These are phyloP conservation scores for Hypanus sabinus DNA, from an alignment of 2,113 vertebrate species.

Conservation along the genomic window DNA sequence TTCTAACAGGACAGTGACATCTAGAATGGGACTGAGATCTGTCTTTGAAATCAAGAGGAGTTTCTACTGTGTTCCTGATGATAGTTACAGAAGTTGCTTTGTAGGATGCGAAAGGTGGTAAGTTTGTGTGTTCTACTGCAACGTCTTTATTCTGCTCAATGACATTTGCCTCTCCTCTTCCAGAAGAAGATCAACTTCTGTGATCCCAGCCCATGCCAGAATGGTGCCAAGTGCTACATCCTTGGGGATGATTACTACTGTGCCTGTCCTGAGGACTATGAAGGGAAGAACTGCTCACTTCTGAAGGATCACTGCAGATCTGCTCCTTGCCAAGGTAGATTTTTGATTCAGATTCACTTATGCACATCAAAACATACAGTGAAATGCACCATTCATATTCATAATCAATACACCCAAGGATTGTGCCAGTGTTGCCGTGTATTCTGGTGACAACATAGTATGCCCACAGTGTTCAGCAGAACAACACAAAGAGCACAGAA, in stretches of 20 bases:
- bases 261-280: slow-evolving; percentile 74
- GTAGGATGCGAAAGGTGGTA: neutral
- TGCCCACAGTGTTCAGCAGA: too few species aligned
- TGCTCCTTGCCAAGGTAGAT: slow-evolving; percentile 75
- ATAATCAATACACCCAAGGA: too few species aligned
- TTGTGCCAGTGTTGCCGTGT: too few species aligned
- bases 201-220: slow-evolving; percentile 77
- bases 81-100: neutral
- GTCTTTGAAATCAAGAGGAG: too few species aligned
- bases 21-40: too few species aligned
- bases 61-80: too few species aligned
- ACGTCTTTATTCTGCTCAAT: neutral
- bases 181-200: slow-evolving; percentile 76
- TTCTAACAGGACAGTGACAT: too few species aligned
- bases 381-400: too few species aligned
- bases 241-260: slow-evolving; percentile 78
- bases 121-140: neutral
- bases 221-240: slow-evolving; percentile 73
- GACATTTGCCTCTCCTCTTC: neutral
- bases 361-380: too few species aligned
- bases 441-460: too few species aligned
- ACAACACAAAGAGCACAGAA: too few species aligned
- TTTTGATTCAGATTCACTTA: too few species aligned
- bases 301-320: slow-evolving; percentile 85
- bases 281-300: slow-evolving; percentile 82